phyloP scores from a whole-genome alignment of 2,888 invertebrate species.

The Cremastinae sp. region DNA sequence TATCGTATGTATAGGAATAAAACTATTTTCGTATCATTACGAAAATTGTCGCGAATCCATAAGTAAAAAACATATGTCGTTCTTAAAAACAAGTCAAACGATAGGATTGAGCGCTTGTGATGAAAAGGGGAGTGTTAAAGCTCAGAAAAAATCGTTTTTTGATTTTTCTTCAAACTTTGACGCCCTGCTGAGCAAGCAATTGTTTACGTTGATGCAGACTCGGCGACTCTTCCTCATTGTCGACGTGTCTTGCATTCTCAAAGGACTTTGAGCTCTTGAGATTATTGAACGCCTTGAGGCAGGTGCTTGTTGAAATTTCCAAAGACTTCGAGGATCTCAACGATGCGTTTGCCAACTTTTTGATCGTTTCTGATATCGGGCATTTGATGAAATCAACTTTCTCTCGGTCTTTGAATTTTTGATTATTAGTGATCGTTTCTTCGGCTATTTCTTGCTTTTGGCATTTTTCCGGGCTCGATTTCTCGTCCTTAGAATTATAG shows the following conservation, averaged over 20 bases:
- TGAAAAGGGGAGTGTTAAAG: neutral
- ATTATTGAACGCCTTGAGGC: slow-evolving; percentile 71
- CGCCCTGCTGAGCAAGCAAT: slow-evolving; percentile 77
- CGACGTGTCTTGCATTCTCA: slow-evolving; percentile 66
- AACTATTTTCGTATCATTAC: too few relatives aligned
- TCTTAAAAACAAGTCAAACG: too few relatives aligned
- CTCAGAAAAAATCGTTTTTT: neutral
- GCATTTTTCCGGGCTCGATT: slow-evolving; percentile 24
- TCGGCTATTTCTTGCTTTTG: slow-evolving; percentile 30
- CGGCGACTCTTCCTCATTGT: slow-evolving; percentile 75
- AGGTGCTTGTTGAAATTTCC: slow-evolving; percentile 72
- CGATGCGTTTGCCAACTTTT: slow-evolving; percentile 76
- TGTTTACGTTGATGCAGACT: slow-evolving; percentile 77
- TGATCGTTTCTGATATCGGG: slow-evolving; percentile 78
- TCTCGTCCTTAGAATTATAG: slow-evolving; percentile 32
- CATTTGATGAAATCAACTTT: slow-evolving; percentile 75
- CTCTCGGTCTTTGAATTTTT: slow-evolving; percentile 63
- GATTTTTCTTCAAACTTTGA: slow-evolving; percentile 70
- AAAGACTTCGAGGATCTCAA: slow-evolving; percentile 74
- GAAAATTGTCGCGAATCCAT: too few relatives aligned
- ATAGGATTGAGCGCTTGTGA: neutral
- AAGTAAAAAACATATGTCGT: too few relatives aligned
- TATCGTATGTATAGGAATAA: too few relatives aligned
- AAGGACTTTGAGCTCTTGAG: slow-evolving; percentile 71
- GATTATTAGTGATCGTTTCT: slow-evolving; percentile 45